phyloP scores from a whole-genome alignment of 2,797 vertebrate species.

The Urocyon cinereoargenteus region DNA sequence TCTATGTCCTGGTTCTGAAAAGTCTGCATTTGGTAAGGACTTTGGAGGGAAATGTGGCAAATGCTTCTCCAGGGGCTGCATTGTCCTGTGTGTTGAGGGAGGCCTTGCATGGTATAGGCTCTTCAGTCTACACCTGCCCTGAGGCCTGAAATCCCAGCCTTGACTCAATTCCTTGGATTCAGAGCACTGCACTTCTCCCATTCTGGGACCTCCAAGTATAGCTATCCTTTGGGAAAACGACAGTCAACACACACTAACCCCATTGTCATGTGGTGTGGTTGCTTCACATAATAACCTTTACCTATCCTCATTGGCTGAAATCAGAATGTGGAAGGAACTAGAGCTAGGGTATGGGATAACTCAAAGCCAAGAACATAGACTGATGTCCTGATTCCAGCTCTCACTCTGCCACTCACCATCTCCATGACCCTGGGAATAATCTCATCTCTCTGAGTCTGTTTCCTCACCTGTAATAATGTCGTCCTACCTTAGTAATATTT shows the following conservation, averaged over 20 bases:
- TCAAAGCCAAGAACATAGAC: neutral
- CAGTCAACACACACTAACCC: too few relatives aligned
- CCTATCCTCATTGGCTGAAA: neutral
- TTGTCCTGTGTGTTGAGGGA: neutral
- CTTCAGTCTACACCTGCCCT: neutral
- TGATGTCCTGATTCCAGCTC: neutral
- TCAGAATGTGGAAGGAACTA: neutral
- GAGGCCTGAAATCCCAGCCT: neutral
- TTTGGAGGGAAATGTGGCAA: neutral
- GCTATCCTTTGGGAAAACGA: neutral
- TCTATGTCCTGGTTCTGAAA: neutral
- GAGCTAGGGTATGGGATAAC: neutral
- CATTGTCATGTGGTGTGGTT: neutral
- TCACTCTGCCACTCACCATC: neutral
- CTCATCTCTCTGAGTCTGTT: neutral
- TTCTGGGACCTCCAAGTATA: neutral
- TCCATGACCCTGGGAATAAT: neutral
- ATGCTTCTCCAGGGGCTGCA: neutral
- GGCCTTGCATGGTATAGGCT: accelerated
- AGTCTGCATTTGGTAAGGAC: neutral
- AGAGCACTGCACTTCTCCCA: neutral
- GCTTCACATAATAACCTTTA: neutral
- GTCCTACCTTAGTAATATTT: neutral
- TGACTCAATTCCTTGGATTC: neutral
- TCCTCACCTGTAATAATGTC: neutral